Evolutionary conservation across 2,113 vertebrate species (phyloP), one percentile per base, ranked within the genome.

Genomic region (Neogobius melanostomus): DNA sequence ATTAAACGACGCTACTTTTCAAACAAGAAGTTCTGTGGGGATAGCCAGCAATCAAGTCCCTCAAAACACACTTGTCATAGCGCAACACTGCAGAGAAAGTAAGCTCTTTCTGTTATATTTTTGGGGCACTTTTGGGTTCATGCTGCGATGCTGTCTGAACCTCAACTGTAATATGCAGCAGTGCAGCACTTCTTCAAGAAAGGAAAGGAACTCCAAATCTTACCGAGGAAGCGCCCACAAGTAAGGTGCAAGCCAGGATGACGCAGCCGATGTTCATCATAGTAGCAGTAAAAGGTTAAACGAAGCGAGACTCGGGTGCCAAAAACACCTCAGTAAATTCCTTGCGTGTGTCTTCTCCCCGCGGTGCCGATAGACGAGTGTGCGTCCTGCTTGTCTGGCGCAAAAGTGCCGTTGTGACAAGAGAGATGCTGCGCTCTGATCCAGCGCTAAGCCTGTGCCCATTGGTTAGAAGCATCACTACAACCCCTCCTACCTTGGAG

Each of bases 211-310:
- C 59, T 60, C 74, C 76, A 72, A 21, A 70, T 89, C 93, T 93
- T 91, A 94, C 93, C 93, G 66, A 87, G 74, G 92, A 92, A 82
- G 90, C 80, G 67, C 81, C 87, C 83, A 81, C 81, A 68, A 92
- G 82, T 79, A 91, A 87, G 87, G 89, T 84, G 85, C 86, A 91
- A 84, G 89, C 82, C 89, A 92, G 72, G 71, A 90, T 66, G 82
- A 91, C 68, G 82, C 88, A 87, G 83, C 78, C 86, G 64, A 68
- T 70, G 83, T 81, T 87, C 92, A 93, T 93, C 76, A 90, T 91
- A 80, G 88, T 89, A 76, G 83, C 90, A 74, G 84, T 16, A 57
- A 54, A 51, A 8, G 52, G 11, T 11, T 28, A 21, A 43, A n/a
- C 68, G 46, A 64, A 67, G 76, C 3, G 66, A 75, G 71, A 77